phyloP scores from a whole-genome alignment of 2,113 vertebrate species.

The Ammodytes dubius region DNA sequence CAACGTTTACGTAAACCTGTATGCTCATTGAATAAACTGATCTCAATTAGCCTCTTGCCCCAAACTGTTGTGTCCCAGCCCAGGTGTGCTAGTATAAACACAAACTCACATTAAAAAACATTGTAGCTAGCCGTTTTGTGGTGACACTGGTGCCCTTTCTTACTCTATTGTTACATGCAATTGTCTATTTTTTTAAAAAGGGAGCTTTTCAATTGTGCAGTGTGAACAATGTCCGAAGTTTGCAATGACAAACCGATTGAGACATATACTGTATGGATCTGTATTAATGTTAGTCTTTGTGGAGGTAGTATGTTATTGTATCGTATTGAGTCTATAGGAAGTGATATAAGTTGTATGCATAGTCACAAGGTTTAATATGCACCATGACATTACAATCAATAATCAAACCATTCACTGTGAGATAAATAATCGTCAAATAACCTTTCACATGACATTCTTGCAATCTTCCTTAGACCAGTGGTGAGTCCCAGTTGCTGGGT shows the following conservation, averaged over 20 bases:
- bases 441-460: conserved; percentile 35
- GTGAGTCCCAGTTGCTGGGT: conserved; percentile 36
- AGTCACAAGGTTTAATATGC: conserved; percentile 19
- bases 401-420: conserved; percentile 14
- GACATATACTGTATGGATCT: too few relatives aligned
- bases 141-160: not conserved
- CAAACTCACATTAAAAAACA: not conserved
- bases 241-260: too few relatives aligned
- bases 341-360: not conserved
- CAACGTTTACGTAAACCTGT: not conserved
- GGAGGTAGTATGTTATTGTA: too few relatives aligned
- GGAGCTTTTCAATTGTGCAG: too few relatives aligned
- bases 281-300: too few relatives aligned
- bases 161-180: not conserved
- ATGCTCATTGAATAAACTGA: not conserved
- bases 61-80: not conserved
- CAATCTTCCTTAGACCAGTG: conserved; percentile 36
- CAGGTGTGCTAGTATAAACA: not conserved
- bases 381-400: conserved; percentile 19
- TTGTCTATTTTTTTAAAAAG: too few relatives aligned
- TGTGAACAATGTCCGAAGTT: too few relatives aligned
- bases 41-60: not conserved
- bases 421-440: conserved; percentile 33
- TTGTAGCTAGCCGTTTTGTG: not conserved
- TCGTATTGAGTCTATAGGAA: too few relatives aligned